Evolutionary conservation across 1,140 invertebrate genomes (phyloP).

Genomic region (Cydia strobilella): DNA sequence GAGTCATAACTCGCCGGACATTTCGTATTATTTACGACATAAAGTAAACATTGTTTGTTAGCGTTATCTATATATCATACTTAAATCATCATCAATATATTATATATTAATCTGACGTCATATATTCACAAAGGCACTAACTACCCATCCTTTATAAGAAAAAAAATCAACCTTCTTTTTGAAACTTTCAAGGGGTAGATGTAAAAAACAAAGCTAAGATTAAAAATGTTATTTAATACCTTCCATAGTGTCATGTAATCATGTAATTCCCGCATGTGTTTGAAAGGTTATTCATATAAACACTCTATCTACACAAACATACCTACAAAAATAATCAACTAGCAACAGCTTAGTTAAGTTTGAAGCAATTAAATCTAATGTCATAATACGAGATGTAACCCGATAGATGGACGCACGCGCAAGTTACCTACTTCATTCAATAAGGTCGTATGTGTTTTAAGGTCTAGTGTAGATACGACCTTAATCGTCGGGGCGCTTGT

Average conservation of each 20-base stretch:
- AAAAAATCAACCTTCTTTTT: too few relatives aligned
- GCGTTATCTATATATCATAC: too few relatives aligned
- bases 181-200: too few relatives aligned
- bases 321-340: slow-evolving; percentile 4
- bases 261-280: neutral
- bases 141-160: too few relatives aligned
- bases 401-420: slow-evolving; percentile 34
- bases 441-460: neutral
- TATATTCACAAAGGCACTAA: too few relatives aligned
- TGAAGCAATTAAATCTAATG: slow-evolving; percentile 28
- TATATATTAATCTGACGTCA: too few relatives aligned
- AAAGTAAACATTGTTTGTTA: too few relatives aligned
- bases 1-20: too few relatives aligned
- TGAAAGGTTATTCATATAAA: neutral
- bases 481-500: neutral
- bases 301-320: neutral
- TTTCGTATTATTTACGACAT: too few relatives aligned
- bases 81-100: too few relatives aligned
- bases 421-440: neutral
- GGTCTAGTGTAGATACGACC: neutral
- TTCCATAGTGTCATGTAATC: neutral
- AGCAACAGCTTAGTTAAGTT: slow-evolving; percentile 15
- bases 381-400: slow-evolving; percentile 31
- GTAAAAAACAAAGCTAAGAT: too few relatives aligned
- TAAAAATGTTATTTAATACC: too few relatives aligned